Percentiles rank a stretch among this genome's conserved stretches.
These are phyloP conservation scores for Drosophila percnosoma DNA, from an alignment of 2,888 invertebrate genomes.

Conservation along the genomic window DNA sequence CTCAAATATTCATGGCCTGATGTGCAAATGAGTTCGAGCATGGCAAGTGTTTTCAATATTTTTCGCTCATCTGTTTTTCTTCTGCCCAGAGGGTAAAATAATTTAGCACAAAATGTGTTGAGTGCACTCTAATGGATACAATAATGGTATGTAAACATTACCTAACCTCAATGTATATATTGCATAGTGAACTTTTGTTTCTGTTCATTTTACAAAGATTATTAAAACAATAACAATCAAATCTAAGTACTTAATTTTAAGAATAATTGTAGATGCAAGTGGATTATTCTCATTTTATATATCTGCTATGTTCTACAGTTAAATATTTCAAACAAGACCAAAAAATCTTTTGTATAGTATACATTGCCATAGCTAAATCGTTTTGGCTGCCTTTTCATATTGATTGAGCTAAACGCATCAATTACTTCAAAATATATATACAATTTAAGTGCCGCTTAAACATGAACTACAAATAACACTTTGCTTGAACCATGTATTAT, in stretches of 20 bases:
- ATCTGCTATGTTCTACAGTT: too few relatives aligned
- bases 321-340: neutral
- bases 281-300: neutral
- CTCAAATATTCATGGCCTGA: slow-evolving; percentile 35
- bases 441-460: neutral
- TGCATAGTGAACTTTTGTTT: neutral
- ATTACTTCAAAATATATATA: neutral
- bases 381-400: neutral
- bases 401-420: too few relatives aligned
- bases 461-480: neutral
- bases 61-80: neutral
- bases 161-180: neutral
- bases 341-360: neutral
- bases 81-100: neutral
- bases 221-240: neutral
- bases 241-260: too few relatives aligned
- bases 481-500: neutral
- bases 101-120: slow-evolving; percentile 6
- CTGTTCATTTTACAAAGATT: neutral
- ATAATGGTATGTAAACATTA: neutral
- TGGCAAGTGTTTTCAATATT: slow-evolving; percentile 31
- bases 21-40: slow-evolving; percentile 29
- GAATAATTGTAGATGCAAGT: neutral
- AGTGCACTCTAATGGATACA: neutral
- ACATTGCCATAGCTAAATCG: neutral